phyloP scores from a whole-genome alignment of 2,113 vertebrate genomes.

The Bostrychus sinensis region DNA sequence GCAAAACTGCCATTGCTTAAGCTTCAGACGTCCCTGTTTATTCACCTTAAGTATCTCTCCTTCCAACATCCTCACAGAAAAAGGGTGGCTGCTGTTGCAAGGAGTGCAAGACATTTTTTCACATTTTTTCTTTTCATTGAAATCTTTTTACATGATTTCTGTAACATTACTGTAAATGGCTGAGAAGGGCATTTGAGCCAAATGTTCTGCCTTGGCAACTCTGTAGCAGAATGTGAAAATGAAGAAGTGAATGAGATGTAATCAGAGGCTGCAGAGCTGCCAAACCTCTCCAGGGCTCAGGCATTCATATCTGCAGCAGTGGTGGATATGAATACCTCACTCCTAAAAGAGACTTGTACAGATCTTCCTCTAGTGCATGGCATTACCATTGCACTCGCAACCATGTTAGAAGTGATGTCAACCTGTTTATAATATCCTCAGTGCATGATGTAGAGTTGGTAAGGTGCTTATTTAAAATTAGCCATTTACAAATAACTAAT shows the following conservation, averaged over 20 bases:
- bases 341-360: slow-evolving; percentile 50
- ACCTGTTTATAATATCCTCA: slow-evolving; percentile 26
- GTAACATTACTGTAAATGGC: slow-evolving; percentile 49
- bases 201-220: slow-evolving; percentile 69
- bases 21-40: slow-evolving; percentile 65
- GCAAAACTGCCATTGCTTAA: slow-evolving; percentile 77
- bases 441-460: slow-evolving; percentile 52
- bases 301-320: slow-evolving; percentile 62
- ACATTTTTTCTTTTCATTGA: slow-evolving; percentile 27
- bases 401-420: slow-evolving; percentile 52
- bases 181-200: slow-evolving; percentile 60
- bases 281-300: slow-evolving; percentile 64
- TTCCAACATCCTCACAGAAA: slow-evolving; percentile 74
- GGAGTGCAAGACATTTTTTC: slow-evolving; percentile 66
- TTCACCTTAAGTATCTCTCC: slow-evolving; percentile 70
- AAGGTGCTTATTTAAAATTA: slow-evolving; percentile 26
- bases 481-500: slow-evolving; percentile 10
- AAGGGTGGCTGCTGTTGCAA: slow-evolving; percentile 76
- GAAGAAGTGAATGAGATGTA: slow-evolving; percentile 51
- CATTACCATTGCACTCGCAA: slow-evolving; percentile 67
- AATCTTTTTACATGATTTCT: slow-evolving; percentile 42
- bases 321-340: slow-evolving; percentile 63
- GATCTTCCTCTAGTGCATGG: slow-evolving; percentile 66
- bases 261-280: slow-evolving; percentile 69
- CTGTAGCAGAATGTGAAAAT: slow-evolving; percentile 57